Percentiles rank a stretch among this genome's conserved stretches.
These are phyloP conservation scores for Camponotus fellah DNA, from an alignment of 2,888 invertebrate species.

Conservation along the genomic window DNA sequence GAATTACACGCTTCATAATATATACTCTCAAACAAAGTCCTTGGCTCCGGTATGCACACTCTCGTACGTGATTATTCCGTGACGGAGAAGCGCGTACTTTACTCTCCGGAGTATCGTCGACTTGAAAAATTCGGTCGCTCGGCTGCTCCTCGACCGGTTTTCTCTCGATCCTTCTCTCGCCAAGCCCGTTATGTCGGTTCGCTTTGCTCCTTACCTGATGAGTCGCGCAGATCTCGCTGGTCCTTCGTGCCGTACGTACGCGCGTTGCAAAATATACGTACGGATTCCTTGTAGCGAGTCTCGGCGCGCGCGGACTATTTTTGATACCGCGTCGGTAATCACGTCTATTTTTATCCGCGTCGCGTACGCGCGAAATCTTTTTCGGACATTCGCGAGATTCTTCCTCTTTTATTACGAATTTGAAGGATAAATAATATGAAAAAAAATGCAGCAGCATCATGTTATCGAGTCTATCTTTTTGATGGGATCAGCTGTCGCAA, in stretches of 20 bases:
- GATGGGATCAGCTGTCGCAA: conserved; percentile 22
- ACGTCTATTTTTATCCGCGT: conserved; percentile 21
- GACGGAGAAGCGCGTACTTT: conserved; percentile 7
- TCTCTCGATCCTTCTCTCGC: not conserved
- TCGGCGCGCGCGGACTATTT: conserved; percentile 10
- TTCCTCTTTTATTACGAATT: not conserved
- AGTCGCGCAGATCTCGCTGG: not conserved
- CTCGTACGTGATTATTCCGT: not conserved
- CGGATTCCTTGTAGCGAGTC: not conserved
- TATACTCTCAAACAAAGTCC: conserved; percentile 23
- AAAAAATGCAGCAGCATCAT: not conserved
- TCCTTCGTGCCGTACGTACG: not conserved
- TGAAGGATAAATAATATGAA: not conserved
- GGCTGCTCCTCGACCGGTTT: conserved; percentile 26
- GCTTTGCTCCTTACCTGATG: not conserved
- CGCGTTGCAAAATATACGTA: not conserved
- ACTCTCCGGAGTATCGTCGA: not conserved
- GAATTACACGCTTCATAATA: not conserved
- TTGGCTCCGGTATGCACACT: conserved; percentile 32
- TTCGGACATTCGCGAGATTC: not conserved
- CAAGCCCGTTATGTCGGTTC: conserved; percentile 3
- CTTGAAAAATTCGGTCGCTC: conserved; percentile 16
- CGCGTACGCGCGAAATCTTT: not conserved
- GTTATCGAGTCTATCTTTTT: not conserved
- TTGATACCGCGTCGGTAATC: not conserved